Evolutionary conservation across 2,797 vertebrate genomes (phyloP).

Genomic region (Tokudaia muenninki): DNA sequence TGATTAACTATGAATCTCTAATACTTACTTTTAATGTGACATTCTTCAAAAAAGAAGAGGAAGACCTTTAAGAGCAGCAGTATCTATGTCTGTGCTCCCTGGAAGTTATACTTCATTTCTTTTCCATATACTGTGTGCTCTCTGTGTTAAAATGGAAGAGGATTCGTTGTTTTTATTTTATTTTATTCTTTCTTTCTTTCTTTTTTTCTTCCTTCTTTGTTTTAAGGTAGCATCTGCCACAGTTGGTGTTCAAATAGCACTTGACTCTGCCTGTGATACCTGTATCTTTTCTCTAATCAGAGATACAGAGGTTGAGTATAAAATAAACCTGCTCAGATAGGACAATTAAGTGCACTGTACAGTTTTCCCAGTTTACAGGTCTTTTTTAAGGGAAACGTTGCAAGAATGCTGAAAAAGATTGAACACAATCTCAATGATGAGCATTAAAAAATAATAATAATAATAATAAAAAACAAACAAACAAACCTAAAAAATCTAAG

Average conservation of each 20-base stretch:
- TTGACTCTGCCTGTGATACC: constrained; percentile 93
- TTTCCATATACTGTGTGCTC: constrained; percentile 90
- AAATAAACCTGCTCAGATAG: constrained; percentile 94
- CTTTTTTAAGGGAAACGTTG: constrained; percentile 95
- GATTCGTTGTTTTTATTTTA: constrained; percentile 86
- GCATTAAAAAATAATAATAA: constrained; percentile 83
- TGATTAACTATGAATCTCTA: constrained; percentile 92
- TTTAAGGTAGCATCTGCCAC: constrained; percentile 91
- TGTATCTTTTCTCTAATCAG: constrained; percentile 92
- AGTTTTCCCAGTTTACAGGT: constrained; percentile 99
- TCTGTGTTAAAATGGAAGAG: constrained; percentile 92
- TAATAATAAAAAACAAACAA: constrained; percentile 75
- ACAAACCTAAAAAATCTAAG: constrained; percentile 77
- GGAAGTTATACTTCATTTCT: constrained; percentile 88
- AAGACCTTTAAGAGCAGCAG: constrained; percentile 87
- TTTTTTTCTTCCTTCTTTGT: constrained; percentile 74
- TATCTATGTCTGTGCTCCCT: constrained; percentile 90
- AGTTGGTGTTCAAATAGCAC: constrained; percentile 93
- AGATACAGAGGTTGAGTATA: constrained; percentile 94
- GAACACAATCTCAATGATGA: constrained; percentile 91
- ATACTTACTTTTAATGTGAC: constrained; percentile 90
- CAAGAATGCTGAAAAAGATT: constrained; percentile 92
- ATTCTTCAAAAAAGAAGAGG: constrained; percentile 85
- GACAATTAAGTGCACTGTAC: constrained; percentile 99
- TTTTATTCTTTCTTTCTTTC: constrained; percentile 23